These are phyloP conservation scores for Helicoverpa armigera DNA, from an alignment of 1,140 invertebrate species.

Conservation along the genomic window DNA sequence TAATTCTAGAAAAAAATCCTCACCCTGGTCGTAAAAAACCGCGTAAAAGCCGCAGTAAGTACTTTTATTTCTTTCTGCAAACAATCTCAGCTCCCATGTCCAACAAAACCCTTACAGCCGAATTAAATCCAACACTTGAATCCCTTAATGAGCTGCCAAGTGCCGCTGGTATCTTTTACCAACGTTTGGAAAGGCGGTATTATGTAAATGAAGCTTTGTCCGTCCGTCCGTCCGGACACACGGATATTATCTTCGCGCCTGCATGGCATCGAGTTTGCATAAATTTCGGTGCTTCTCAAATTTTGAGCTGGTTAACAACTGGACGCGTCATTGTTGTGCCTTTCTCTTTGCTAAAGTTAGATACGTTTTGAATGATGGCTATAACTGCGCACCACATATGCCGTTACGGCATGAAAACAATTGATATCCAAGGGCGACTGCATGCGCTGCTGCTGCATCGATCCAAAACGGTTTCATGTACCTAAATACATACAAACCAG, in stretches of 20 bases:
- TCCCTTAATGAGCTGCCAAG: slow-evolving; percentile 23
- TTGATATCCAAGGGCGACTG: too few species aligned
- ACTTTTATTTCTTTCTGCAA: not conserved
- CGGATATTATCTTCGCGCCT: slow-evolving; percentile 28
- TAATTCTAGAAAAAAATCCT: too few species aligned
- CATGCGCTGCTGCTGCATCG: too few species aligned
- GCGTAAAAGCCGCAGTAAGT: not conserved
- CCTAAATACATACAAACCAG: too few species aligned
- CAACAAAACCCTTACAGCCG: slow-evolving; percentile 5
- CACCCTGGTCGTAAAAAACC: not conserved
- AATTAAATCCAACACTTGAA: slow-evolving; percentile 4
- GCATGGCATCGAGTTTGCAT: slow-evolving; percentile 22
- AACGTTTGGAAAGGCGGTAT: slow-evolving; percentile 21
- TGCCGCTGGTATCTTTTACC: slow-evolving; percentile 6
- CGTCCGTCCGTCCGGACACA: slow-evolving; percentile 20
- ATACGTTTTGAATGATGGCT: too few species aligned
- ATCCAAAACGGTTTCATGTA: too few species aligned
- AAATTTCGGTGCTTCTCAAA: not conserved
- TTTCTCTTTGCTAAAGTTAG: too few species aligned
- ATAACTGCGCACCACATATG: too few species aligned
- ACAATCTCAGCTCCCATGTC: not conserved
- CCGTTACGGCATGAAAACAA: too few species aligned
- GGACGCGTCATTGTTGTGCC: too few species aligned
- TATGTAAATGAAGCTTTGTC: slow-evolving; percentile 27
- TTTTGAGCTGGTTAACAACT: too few species aligned